Evolutionary conservation across 2,797 vertebrate species (phyloP).

Genomic region (Ispidina picta): DNA sequence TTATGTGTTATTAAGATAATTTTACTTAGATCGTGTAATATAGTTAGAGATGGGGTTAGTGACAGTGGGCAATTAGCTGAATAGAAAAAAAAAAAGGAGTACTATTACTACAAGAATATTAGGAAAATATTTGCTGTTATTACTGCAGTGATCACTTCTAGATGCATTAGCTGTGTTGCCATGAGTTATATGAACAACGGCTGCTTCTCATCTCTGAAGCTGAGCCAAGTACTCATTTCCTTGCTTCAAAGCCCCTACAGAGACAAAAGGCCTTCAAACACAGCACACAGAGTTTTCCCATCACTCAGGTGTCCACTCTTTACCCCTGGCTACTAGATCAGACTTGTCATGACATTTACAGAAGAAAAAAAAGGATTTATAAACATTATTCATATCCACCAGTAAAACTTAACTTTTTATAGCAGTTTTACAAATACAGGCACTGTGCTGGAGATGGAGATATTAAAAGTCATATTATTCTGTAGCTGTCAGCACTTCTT

Average conservation of each 20-base stretch:
- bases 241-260: background rate
- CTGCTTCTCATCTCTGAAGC: background rate
- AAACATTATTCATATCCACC: background rate
- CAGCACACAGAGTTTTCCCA: background rate
- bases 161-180: background rate
- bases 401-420: background rate
- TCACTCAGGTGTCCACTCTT: background rate
- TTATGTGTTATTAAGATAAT: background rate
- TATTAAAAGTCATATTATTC: background rate
- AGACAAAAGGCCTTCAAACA: background rate
- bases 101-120: background rate
- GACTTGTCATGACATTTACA: background rate
- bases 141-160: background rate
- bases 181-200: background rate
- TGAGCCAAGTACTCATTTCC: background rate
- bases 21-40: background rate
- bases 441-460: background rate
- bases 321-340: background rate
- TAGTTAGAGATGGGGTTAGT: background rate
- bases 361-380: background rate
- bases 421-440: background rate
- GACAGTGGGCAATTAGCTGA: background rate
- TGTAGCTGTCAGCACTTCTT: slow-evolving; percentile 22
- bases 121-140: background rate
- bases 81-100: background rate